Conservation (phyloP, 2,113 vertebrate species). For the Syngnathoides biaculeatus region DNA sequence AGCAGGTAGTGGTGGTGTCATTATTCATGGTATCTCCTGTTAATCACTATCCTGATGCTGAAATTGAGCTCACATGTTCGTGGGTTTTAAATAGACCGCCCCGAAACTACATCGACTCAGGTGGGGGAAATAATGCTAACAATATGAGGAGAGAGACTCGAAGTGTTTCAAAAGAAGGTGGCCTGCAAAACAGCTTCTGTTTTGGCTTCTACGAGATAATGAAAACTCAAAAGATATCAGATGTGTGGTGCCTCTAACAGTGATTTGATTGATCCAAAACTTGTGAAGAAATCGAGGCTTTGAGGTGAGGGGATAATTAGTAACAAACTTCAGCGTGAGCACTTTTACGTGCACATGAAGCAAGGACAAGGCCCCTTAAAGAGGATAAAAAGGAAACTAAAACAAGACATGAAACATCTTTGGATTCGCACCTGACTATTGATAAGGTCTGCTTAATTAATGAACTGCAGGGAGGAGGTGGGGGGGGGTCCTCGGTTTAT, state of each 20-base stretch:
- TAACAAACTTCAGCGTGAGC: constrained; percentile 16
- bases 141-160: constrained; percentile 58
- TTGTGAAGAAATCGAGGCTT: constrained; percentile 40
- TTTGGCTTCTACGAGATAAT: constrained; percentile 33
- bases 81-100: constrained; percentile 66
- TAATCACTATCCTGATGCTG: constrained; percentile 63
- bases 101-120: constrained; percentile 48
- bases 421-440: not conserved
- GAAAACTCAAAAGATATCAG: constrained; percentile 41
- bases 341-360: not conserved
- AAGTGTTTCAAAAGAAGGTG: constrained; percentile 32
- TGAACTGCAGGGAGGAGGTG: no score
- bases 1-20: constrained; percentile 59
- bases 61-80: constrained; percentile 65
- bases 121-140: constrained; percentile 43
- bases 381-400: not conserved
- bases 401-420: not conserved
- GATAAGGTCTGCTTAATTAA: not conserved
- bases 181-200: constrained; percentile 28
- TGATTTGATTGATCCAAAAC: constrained; percentile 50
- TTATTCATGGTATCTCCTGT: constrained; percentile 64
- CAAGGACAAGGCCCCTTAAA: not conserved
- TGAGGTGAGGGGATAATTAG: constrained; percentile 42
- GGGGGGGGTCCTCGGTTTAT: not conserved
- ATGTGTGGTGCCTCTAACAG: constrained; percentile 37